Conservation (phyloP, 2,888 invertebrate species). For the Boloria euphrosyne region DNA sequence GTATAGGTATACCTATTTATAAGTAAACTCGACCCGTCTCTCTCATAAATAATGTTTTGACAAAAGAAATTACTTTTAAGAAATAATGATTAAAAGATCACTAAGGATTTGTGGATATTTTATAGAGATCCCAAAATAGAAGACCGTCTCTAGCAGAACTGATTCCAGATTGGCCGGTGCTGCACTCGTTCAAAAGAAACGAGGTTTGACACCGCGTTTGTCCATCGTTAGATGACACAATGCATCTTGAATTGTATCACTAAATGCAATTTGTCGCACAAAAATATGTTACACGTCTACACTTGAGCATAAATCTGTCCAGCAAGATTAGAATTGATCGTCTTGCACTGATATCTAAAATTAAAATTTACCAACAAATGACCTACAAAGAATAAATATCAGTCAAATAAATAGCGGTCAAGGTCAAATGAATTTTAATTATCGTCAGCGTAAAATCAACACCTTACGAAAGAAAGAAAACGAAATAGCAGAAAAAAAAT, state of each 20-base stretch:
- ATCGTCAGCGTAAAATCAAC: neutral
- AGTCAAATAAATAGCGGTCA: constrained; percentile 29
- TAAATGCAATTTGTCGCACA: constrained; percentile 69
- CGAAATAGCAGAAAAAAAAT: constrained; percentile 15
- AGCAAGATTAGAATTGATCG: constrained; percentile 50
- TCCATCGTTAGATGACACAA: constrained; percentile 68
- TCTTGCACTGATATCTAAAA: constrained; percentile 45
- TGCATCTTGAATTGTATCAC: constrained; percentile 75
- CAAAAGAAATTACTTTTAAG: constrained; percentile 19
- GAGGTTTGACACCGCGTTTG: constrained; percentile 87
- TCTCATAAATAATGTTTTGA: neutral
- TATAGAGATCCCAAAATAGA: constrained; percentile 83
- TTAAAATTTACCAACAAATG: constrained; percentile 37
- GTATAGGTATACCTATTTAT: neutral
- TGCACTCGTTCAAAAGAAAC: constrained; percentile 91
- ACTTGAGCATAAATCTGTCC: constrained; percentile 51
- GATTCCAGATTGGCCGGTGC: constrained; percentile 98
- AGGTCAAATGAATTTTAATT: constrained; percentile 5
- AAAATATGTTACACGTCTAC: constrained; percentile 54
- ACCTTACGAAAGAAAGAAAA: constrained; percentile 7
- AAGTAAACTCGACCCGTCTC: neutral
- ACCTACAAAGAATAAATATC: constrained; percentile 39
- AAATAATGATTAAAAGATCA: constrained; percentile 35
- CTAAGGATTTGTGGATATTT: constrained; percentile 73
- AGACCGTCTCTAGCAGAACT: constrained; percentile 95